Base-by-base conservation (phyloP, 2,888 invertebrate species). In the Epirrhoe alternata region DNA sequence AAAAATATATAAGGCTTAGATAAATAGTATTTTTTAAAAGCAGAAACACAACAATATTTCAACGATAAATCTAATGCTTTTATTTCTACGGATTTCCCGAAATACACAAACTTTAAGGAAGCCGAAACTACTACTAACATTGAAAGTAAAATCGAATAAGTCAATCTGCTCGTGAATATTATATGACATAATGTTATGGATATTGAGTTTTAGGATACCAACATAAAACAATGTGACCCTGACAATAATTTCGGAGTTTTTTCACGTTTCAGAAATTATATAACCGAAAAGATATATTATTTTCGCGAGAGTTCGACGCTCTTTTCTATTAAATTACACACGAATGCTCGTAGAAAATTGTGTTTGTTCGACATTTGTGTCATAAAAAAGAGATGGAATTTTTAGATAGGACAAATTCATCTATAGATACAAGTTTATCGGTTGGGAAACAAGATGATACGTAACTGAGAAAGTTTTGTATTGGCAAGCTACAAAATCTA, bases 331-430 rank as follows among this genome's bases (percentile, higher is more conserved):
- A 53, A 63, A 69, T 69, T 63, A 62, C 33, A 51, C 50, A 60
- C 55, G 62, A 62, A 55, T 55, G 51, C 60, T 56, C 65, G 33
- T 38, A 53, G 61, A 59, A 62, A 68, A 65, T 68, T 68, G 65
- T 69, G 65, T 65, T 65, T 57, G 53, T 62, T 60, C 60, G 53
- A 65, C 65, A 66, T 57, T 61, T 64, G 42, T 52, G 53, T n/a
- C 54, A 62, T 53, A 57, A 65, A 68, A 49, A 38, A 55, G 56
- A 42, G 53, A 59, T 51, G 53, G 61, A 59, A 52, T 67, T 70
- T 58, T 53, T 50, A 62, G 35, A 65, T 49, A 61, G 59, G 47
- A 31, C 58, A 52, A 31, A 56, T 58, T 57, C 24, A 42, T 42
- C 38, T 42, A 57, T 57, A 24, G 64, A 30, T 60, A 14, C 12